A percentile compares a stretch with the other conserved stretches of the same genome.
phyloP scores from a whole-genome alignment of 2,797 vertebrate genomes.

The Mico argentatus region DNA sequence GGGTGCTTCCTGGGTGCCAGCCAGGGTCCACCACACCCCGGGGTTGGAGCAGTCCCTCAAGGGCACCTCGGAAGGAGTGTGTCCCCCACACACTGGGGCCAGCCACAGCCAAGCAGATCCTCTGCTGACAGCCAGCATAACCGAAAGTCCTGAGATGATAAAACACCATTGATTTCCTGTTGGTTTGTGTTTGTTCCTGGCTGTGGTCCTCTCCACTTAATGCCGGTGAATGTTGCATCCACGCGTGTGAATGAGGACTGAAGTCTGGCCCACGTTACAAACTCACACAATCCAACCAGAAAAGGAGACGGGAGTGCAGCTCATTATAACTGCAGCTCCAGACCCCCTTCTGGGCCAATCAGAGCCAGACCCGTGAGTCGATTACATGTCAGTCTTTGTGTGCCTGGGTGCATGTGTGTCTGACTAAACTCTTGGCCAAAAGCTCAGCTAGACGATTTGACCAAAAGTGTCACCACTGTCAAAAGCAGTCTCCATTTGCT shows the following conservation, averaged over 20 bases:
- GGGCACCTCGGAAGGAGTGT: fast-evolving
- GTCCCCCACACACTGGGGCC: background rate
- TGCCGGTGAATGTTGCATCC: background rate
- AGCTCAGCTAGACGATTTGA: slow-evolving; percentile 74
- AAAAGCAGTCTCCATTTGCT: slow-evolving; percentile 79
- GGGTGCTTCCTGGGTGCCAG: background rate
- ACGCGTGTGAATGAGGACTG: background rate
- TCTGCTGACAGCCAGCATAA: background rate
- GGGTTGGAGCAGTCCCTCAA: background rate
- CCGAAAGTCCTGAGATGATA: background rate
- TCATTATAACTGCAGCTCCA: fast-evolving
- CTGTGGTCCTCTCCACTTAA: background rate
- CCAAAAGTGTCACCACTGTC: slow-evolving; percentile 69
- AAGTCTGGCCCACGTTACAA: fast-evolving
- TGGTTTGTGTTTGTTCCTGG: background rate
- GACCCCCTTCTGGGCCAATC: background rate
- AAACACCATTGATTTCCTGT: background rate
- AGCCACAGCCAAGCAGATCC: background rate
- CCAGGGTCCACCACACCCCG: fast-evolving
- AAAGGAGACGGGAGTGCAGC: fast-evolving
- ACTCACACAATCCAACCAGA: background rate
- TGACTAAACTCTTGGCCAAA: slow-evolving; percentile 69
- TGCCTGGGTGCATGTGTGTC: background rate
- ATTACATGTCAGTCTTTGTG: background rate
- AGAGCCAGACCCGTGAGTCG: background rate